A percentile compares a stretch with the other conserved stretches of the same genome.
Conservation (phyloP, 2,113 vertebrate genomes). For the Tachysurus vachellii region DNA sequence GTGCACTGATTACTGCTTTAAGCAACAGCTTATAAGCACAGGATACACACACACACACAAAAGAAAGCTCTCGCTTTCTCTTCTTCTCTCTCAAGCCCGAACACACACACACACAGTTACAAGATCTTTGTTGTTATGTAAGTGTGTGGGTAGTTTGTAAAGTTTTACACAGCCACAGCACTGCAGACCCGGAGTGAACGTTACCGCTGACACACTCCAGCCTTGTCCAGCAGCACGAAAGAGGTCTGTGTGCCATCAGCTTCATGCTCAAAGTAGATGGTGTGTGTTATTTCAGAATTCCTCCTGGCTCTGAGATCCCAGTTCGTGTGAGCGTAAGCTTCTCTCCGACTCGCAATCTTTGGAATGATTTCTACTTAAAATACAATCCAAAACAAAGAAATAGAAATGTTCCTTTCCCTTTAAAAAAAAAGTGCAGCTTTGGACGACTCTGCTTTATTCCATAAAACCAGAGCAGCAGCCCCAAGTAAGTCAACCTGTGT, state of each 20-base stretch:
- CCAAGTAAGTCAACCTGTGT: neutral
- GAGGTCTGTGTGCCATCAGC: neutral
- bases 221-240: conserved; percentile 2
- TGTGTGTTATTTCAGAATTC: conserved; percentile 10
- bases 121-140: neutral
- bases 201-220: neutral
- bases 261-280: neutral
- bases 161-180: conserved; percentile 64
- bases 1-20: conserved; percentile 34
- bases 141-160: conserved; percentile 50
- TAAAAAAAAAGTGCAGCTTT: conserved; percentile 53
- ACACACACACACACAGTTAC: conserved; percentile 1
- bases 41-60: conserved; percentile 1
- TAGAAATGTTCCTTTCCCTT: conserved; percentile 19
- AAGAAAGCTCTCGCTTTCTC: neutral
- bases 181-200: conserved; percentile 53
- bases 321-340: neutral
- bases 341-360: conserved; percentile 37
- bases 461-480: conserved; percentile 16
- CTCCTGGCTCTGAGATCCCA: neutral
- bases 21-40: conserved; percentile 14
- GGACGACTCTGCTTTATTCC: conserved; percentile 23
- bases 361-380: conserved; percentile 46
- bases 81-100: neutral
- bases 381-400: conserved; percentile 29